phyloP scores from a whole-genome alignment of 2,113 vertebrate species.

The Theristicus caerulescens region DNA sequence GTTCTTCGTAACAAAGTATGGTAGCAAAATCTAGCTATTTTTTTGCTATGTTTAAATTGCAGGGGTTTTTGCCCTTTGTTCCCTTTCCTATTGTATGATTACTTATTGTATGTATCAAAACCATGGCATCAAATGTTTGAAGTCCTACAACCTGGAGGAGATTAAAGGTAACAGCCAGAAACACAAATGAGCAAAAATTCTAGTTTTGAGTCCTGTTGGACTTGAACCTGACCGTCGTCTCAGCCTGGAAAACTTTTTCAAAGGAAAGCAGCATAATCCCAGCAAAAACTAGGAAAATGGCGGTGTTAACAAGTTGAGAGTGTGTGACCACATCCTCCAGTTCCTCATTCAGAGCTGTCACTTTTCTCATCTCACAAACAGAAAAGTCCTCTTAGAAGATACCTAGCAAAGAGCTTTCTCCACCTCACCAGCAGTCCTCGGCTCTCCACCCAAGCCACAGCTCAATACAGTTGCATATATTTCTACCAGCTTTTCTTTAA shows the following conservation, averaged over 20 bases:
- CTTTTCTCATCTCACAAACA: background rate
- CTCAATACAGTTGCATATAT: background rate
- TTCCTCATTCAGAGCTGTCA: background rate
- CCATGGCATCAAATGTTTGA: background rate
- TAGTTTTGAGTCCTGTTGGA: background rate
- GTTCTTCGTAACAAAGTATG: background rate
- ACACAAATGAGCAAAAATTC: background rate
- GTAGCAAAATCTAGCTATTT: background rate
- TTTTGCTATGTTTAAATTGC: background rate
- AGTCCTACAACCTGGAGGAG: background rate
- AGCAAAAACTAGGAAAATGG: background rate
- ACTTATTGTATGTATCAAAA: background rate
- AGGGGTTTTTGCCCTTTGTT: background rate
- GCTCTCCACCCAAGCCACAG: background rate
- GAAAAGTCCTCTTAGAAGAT: accelerated
- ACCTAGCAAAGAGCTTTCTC: background rate
- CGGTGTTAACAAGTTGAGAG: background rate
- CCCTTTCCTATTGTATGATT: background rate
- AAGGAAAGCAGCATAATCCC: background rate
- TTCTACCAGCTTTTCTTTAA: background rate
- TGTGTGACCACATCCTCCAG: background rate
- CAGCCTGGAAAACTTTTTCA: background rate
- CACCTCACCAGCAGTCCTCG: background rate
- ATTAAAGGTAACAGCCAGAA: background rate
- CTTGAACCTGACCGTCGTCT: accelerated